phyloP scores from a whole-genome alignment of 1,140 invertebrate genomes.

The Pogonomyrmex californicus region DNA sequence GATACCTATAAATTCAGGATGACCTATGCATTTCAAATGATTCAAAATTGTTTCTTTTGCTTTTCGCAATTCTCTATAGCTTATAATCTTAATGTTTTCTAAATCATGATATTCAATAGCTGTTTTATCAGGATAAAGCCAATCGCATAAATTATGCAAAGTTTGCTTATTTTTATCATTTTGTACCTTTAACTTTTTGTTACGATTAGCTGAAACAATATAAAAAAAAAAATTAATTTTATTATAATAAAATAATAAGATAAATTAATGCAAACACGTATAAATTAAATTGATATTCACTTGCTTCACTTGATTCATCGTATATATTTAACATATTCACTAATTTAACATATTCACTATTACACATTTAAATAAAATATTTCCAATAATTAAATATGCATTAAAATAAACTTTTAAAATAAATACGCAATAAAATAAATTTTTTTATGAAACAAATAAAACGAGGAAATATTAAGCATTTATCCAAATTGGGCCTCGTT shows the following conservation, averaged over 20 bases:
- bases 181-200: constrained; percentile 16
- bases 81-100: constrained; percentile 68
- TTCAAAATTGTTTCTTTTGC: constrained; percentile 61
- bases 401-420: constrained; percentile 32
- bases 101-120: constrained; percentile 78
- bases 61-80: constrained; percentile 66
- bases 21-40: constrained; percentile 57
- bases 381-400: not conserved
- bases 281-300: constrained; percentile 5
- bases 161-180: not conserved
- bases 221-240: not conserved
- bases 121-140: constrained; percentile 61
- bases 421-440: not conserved
- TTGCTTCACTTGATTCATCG: not conserved
- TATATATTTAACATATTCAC: not conserved
- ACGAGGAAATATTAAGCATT: not conserved
- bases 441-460: not conserved
- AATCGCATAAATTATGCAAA: constrained; percentile 69
- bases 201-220: not conserved
- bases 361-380: not conserved
- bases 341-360: not conserved
- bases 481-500: not conserved
- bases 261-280: not conserved
- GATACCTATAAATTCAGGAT: constrained; percentile 79
- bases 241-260: not conserved